Evolutionary conservation across 2,888 invertebrate species (phyloP), one percentile per base, ranked within the genome.

Genomic region (Lacanobia oleracea): DNA sequence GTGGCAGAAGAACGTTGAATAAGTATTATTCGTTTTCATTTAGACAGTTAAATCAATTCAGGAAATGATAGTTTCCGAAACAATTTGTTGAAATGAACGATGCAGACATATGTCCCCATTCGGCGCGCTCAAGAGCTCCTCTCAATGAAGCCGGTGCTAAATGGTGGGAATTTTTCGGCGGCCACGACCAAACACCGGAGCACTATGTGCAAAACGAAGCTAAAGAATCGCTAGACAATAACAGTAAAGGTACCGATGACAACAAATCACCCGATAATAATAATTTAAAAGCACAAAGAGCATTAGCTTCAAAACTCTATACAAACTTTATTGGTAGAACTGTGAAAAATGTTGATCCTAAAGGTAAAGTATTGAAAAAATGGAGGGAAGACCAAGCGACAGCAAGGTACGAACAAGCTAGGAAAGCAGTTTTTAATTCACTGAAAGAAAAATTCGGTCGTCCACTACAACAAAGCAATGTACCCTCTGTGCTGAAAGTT

Each of bases 351-450:
- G 83, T 81, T 72, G 81, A 88, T 75, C 91, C 93, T 71, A 94
- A 92, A 88, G 91, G 91, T 76, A 91, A 89, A 86, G 90, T 95
- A 80, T 87, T 95, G 62, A 92, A 90, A 86, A 94, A 93, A 91
- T 94, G 93, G 94, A 93, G 90, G 87, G 93, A 94, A 89, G 89
- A 89, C 64, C 93, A 92, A 88, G 89, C 91, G 45, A 94, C 89
- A 89, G 88, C 88, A 67, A 92, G 89, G 84, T 94, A 93, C 84
- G 94, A 94, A 86, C 91, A 91, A 87, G 93, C 94, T 65, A 93
- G 91, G 85, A 90, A 88, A 83, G 93, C 93, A 56, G 91, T 95
- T 89, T 94, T 95, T 90, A 93, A 93, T 90, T 93, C 94, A 87
- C 90, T 95, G 87, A 95, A 94, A 90, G 91, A 92, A 89, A 95